These are phyloP conservation scores for Blastobasis lacticolella DNA, from an alignment of 2,888 invertebrate genomes.

Conservation along the genomic window DNA sequence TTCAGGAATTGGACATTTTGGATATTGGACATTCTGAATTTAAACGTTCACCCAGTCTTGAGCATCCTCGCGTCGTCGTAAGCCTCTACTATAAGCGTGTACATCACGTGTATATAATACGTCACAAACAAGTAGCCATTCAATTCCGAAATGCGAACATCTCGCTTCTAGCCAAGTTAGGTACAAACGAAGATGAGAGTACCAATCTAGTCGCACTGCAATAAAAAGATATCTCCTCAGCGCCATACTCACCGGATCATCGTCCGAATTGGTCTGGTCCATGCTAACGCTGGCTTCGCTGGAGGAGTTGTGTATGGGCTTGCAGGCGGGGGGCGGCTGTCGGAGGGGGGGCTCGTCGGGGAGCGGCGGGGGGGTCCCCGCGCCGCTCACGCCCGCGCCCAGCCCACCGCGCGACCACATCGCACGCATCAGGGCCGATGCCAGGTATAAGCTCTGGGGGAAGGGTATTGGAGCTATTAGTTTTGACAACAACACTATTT, in stretches of 20 bases:
- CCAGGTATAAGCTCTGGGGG: slow-evolving; percentile 86
- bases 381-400: slow-evolving; percentile 53
- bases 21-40: too few relatives aligned
- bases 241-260: slow-evolving; percentile 72
- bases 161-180: too few relatives aligned
- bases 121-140: too few relatives aligned
- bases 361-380: slow-evolving; percentile 46
- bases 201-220: neutral
- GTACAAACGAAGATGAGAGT: too few relatives aligned
- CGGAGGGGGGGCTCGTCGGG: slow-evolving; percentile 60
- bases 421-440: slow-evolving; percentile 91
- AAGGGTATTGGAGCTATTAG: too few relatives aligned
- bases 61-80: too few relatives aligned
- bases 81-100: too few relatives aligned
- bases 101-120: too few relatives aligned
- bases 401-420: slow-evolving; percentile 86
- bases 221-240: neutral
- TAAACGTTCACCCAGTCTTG: too few relatives aligned
- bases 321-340: slow-evolving; percentile 64
- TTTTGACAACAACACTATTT: too few relatives aligned
- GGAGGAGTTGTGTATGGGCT: slow-evolving; percentile 74
- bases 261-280: slow-evolving; percentile 87
- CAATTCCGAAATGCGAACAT: too few relatives aligned
- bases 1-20: too few relatives aligned
- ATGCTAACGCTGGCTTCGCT: slow-evolving; percentile 87